Percentiles rank a stretch among this genome's conserved stretches.
phyloP scores from a whole-genome alignment of 1,140 invertebrate genomes.

The Drosophila busckii region DNA sequence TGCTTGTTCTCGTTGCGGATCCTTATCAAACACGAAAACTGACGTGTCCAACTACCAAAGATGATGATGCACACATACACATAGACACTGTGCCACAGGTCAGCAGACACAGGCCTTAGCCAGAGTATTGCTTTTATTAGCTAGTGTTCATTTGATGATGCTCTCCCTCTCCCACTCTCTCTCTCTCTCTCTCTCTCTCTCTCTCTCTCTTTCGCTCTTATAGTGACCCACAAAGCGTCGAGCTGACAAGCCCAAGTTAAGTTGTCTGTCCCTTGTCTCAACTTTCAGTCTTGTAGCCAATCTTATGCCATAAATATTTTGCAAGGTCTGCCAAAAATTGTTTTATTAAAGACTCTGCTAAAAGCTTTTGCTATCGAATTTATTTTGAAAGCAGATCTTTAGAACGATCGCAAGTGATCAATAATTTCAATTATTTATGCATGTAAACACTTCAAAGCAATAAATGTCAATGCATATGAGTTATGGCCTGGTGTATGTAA shows the following conservation, averaged over 20 bases:
- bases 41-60: constrained; percentile 62
- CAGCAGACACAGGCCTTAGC: constrained; percentile 1
- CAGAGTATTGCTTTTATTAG: constrained; percentile 50
- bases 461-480: constrained; percentile 25
- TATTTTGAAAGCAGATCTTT: neutral
- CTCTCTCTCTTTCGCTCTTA: constrained; percentile 27
- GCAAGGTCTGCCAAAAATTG: too few relatives aligned
- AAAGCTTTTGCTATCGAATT: neutral
- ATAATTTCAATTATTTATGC: constrained; percentile 20
- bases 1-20: constrained; percentile 60
- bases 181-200: too few relatives aligned
- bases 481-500: too few relatives aligned
- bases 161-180: too few relatives aligned
- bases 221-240: constrained; percentile 57
- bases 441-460: constrained; percentile 3
- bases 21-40: constrained; percentile 75
- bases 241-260: constrained; percentile 41
- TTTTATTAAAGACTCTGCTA: constrained; percentile 1
- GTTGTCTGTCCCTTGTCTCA: constrained; percentile 24
- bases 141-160: constrained; percentile 38
- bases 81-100: neutral
- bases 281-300: constrained; percentile 10
- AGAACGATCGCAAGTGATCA: neutral
- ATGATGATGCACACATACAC: constrained; percentile 55
- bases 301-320: constrained; percentile 44